Conservation (phyloP, 1,140 invertebrate species). For the Bombus haemorrhoidalis region DNA sequence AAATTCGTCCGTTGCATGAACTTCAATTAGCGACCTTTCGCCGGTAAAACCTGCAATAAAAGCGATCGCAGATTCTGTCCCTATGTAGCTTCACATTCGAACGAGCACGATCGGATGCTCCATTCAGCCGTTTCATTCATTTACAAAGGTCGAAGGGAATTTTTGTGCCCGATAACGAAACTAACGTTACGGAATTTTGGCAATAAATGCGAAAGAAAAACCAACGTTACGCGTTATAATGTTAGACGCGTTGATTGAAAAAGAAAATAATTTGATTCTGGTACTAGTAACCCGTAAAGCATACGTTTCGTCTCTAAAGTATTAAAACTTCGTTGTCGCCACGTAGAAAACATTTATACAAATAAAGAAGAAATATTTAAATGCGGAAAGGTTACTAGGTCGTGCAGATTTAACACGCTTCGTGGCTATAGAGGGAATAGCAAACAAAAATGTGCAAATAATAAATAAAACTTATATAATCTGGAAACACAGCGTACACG, state of each 20-base stretch:
- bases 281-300: background rate
- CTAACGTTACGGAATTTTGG: conserved; percentile 40
- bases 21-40: conserved; percentile 67
- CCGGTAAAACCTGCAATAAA: conserved; percentile 66
- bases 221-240: background rate
- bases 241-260: background rate
- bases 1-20: conserved; percentile 51
- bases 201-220: background rate
- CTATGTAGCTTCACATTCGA: conserved; percentile 61
- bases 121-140: conserved; percentile 51
- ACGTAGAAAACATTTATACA: background rate
- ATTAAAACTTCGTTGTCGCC: too few relatives aligned
- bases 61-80: conserved; percentile 61
- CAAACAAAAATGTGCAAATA: background rate
- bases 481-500: too few relatives aligned
- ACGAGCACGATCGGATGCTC: conserved; percentile 50
- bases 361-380: background rate
- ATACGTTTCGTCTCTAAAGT: too few relatives aligned
- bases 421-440: background rate
- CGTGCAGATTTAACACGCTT: background rate
- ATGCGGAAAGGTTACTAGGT: background rate
- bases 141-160: conserved; percentile 49
- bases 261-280: background rate
- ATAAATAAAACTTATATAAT: background rate
- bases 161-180: conserved; percentile 51